Evolutionary conservation across 2,797 vertebrate genomes (phyloP).

Genomic region (Heteromormyrus szaboi): DNA sequence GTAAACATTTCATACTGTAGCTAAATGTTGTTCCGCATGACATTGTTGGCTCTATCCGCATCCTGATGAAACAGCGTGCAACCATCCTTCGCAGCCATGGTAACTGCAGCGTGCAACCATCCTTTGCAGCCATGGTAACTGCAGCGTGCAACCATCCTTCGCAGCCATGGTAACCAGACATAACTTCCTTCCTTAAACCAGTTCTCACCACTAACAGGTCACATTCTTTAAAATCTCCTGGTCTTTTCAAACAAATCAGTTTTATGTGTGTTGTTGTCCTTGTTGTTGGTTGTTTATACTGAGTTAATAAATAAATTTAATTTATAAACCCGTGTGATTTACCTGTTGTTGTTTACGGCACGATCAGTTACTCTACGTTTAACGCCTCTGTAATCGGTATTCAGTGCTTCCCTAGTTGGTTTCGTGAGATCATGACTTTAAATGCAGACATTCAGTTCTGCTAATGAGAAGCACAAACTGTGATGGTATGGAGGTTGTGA

Average conservation of each 20-base stretch:
- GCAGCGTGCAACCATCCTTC: constrained; percentile 36
- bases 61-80: constrained; percentile 57
- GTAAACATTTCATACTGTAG: constrained; percentile 61
- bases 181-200: constrained; percentile 45
- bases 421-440: background rate
- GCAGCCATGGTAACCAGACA: constrained; percentile 32
- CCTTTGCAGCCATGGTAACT: constrained; percentile 34
- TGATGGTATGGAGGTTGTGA: background rate
- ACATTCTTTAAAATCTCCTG: constrained; percentile 42
- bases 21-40: constrained; percentile 65
- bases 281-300: constrained; percentile 68
- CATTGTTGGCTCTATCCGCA: constrained; percentile 55
- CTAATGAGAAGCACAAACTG: background rate
- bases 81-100: background rate
- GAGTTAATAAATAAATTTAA: constrained; percentile 67
- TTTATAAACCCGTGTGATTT: constrained; percentile 48
- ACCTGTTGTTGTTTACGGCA: background rate
- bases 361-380: background rate
- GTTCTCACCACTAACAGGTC: constrained; percentile 31
- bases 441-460: background rate
- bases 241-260: constrained; percentile 38
- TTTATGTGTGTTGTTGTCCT: constrained; percentile 50
- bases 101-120: constrained; percentile 12
- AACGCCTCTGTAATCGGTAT: background rate
- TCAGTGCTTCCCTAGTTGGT: background rate